Percentiles rank a stretch among this genome's conserved stretches.
Conservation (phyloP, 2,888 invertebrate species). For the Autographa gamma region DNA sequence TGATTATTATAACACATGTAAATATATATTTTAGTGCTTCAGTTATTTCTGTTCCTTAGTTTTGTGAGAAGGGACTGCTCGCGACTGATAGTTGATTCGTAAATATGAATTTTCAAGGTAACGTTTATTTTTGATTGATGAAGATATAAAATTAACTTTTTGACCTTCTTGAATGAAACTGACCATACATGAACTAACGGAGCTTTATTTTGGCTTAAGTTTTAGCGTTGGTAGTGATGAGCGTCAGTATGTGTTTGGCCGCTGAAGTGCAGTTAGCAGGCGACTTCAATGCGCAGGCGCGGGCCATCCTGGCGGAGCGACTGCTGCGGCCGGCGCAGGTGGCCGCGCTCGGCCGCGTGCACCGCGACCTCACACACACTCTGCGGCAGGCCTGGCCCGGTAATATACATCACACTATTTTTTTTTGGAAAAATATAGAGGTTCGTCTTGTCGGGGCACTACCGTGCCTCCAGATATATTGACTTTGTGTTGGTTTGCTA, state of each 20-base stretch:
- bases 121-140: neutral
- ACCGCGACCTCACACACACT: neutral
- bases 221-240: neutral
- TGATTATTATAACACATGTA: neutral
- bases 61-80: neutral
- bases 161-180: too few species aligned
- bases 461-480: too few species aligned
- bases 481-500: too few species aligned
- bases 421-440: too few species aligned
- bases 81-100: neutral
- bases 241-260: neutral
- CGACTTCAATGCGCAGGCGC: constrained; percentile 29
- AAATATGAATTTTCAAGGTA: neutral
- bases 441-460: too few species aligned
- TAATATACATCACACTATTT: neutral
- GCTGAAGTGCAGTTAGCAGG: neutral
- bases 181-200: neutral
- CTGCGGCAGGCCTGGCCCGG: constrained; percentile 10
- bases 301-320: neutral
- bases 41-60: neutral
- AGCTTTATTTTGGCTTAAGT: constrained; percentile 12
- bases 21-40: neutral
- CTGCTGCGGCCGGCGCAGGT: neutral
- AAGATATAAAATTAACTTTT: too few species aligned
- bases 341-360: neutral